Percentiles rank a stretch among this genome's conserved stretches.
These are phyloP conservation scores for Aelia acuminata DNA, from an alignment of 2,888 invertebrate species.

Conservation along the genomic window DNA sequence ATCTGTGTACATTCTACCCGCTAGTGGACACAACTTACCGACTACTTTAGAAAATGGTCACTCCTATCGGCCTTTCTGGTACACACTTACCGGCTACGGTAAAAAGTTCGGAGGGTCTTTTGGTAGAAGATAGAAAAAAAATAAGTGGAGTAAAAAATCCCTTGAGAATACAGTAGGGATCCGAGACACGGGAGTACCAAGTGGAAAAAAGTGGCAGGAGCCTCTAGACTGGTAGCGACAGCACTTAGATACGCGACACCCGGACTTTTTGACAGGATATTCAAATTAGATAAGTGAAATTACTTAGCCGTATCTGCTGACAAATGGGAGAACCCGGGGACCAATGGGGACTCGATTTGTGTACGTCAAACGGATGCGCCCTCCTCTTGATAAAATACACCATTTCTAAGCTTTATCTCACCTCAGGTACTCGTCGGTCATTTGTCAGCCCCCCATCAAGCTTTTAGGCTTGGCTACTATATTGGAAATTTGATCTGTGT, in stretches of 20 bases:
- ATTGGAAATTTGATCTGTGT: slow-evolving; percentile 5
- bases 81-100: not conserved
- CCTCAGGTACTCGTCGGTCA: not conserved
- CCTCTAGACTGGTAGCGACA: slow-evolving; percentile 38
- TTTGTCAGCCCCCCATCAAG: not conserved
- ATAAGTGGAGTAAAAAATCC: slow-evolving; percentile 6
- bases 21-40: not conserved
- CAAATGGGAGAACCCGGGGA: slow-evolving; percentile 14
- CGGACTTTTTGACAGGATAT: slow-evolving; percentile 52
- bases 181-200: not conserved
- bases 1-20: not conserved
- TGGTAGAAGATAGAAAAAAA: not conserved
- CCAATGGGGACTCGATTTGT: slow-evolving; percentile 19
- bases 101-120: not conserved
- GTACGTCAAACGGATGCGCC: slow-evolving; percentile 52
- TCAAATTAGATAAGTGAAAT: slow-evolving; percentile 57
- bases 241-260: slow-evolving; percentile 52
- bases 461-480: not conserved
- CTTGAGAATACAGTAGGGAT: not conserved
- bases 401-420: slow-evolving; percentile 35
- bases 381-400: slow-evolving; percentile 11
- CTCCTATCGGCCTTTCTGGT: slow-evolving; percentile 19
- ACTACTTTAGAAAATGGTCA: not conserved
- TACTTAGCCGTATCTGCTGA: slow-evolving; percentile 49
- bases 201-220: slow-evolving; percentile 1